These are phyloP conservation scores for Anolis apletophallus DNA, from an alignment of 2,797 vertebrate species.

Conservation along the genomic window DNA sequence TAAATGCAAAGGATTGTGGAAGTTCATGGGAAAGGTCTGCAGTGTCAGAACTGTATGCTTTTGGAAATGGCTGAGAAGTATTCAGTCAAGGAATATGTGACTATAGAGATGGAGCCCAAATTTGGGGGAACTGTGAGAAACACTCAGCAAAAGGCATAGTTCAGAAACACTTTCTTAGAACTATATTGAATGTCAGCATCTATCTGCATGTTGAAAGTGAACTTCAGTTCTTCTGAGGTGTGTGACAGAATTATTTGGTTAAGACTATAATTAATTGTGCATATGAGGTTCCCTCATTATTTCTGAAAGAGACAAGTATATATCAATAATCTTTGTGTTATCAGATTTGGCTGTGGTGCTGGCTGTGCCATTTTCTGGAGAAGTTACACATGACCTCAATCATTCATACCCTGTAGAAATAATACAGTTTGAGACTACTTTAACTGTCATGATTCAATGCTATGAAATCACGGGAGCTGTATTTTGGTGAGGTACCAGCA, in stretches of 20 bases:
- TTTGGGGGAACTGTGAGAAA: not conserved
- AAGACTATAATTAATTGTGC: not conserved
- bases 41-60: not conserved
- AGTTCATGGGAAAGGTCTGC: slow-evolving; percentile 51
- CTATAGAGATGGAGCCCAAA: slow-evolving; percentile 6
- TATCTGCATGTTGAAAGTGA: not conserved
- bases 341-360: not conserved
- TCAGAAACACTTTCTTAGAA: slow-evolving; percentile 5
- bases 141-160: not conserved
- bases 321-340: not conserved
- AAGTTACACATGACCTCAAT: not conserved
- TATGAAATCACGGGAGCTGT: no score
- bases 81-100: not conserved
- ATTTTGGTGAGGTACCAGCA: no score
- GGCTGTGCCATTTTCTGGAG: not conserved
- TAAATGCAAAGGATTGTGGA: slow-evolving; percentile 23
- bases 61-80: slow-evolving; percentile 40
- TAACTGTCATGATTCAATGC: no score
- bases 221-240: not conserved
- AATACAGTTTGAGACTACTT: no score
- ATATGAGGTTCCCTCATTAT: not conserved
- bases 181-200: not conserved
- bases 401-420: not conserved
- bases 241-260: not conserved
- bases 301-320: not conserved